Base-by-base conservation (phyloP, 2,113 vertebrate species). In the Drymodes brunneopygia region DNA sequence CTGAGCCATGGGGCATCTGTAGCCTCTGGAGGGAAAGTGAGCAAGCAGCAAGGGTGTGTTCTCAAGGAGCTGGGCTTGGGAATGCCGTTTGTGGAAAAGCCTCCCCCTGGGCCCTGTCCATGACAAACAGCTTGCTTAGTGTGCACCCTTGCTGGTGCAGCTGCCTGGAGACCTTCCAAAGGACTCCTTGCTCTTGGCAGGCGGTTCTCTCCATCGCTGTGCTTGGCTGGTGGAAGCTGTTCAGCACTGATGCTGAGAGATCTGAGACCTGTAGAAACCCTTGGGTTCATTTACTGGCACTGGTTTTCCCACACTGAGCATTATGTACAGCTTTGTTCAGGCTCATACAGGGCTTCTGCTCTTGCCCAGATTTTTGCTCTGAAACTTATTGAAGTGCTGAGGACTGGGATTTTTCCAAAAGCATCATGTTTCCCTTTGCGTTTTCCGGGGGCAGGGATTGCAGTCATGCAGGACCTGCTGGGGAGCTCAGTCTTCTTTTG, bases 31-130 rank as follows among this genome's bases (percentile, higher is more conserved):
- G 33, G 33, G 33, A 21, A 48, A 36, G 11, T 35, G 19, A 53
- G 14, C 2, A 3, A 33, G 79, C 19, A 31, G 11, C 36, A 51
- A 51, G 69, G 29, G 28, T 0, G 0, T 24, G 8, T 69, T 92
- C 33, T 86, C 2, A 2, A 24, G 24, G 42, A 88, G 13, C 20
- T 36, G 0, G 2, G 24, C 17, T 25, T 31, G 21, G 70, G 61
- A 66, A 27, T 36, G 24, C 21, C 0, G 0, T 56, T 60, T 21
- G 35, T 51, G 40, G 48, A n/a, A 38, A 31, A 96, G 36, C 60
- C 21, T 53, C 20, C 20, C 66, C 24, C 6, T 33, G 10, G 54
- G 31, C 7, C 48, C 10, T 64, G 15, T 17, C 45, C 9, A 18
- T 73, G 42, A 50, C 17, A 19, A 66, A 14, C 45, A 33, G 36